These are phyloP conservation scores for Ariolimax columbianus DNA, from an alignment of 2,888 invertebrate species.

Conservation along the genomic window DNA sequence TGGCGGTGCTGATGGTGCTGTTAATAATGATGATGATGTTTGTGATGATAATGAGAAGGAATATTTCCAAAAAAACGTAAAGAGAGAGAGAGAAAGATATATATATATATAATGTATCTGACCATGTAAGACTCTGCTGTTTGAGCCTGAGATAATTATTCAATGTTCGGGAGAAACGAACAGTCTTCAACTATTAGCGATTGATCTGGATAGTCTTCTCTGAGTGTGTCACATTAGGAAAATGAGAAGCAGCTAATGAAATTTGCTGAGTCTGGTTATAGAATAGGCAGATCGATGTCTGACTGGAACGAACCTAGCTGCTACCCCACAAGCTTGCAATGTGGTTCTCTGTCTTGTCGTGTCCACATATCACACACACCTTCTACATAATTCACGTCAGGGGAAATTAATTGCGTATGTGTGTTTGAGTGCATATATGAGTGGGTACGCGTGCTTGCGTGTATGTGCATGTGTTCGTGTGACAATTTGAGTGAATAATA, in stretches of 20 bases:
- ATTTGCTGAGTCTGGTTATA: background rate
- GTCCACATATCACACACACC: background rate
- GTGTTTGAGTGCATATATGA: too few relatives aligned
- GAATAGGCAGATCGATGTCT: background rate
- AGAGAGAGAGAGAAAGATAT: too few relatives aligned
- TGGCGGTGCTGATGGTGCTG: background rate
- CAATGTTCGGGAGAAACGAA: background rate
- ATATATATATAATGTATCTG: too few relatives aligned
- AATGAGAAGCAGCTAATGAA: background rate
- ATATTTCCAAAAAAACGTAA: too few relatives aligned
- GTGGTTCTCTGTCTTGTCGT: background rate
- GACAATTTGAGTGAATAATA: too few relatives aligned
- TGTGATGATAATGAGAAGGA: background rate
- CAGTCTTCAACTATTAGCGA: background rate
- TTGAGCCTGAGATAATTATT: background rate
- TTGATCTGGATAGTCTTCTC: background rate
- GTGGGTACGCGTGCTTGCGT: too few relatives aligned
- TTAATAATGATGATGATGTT: background rate
- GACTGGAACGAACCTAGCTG: background rate
- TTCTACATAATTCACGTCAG: too few relatives aligned
- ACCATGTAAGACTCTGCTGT: background rate
- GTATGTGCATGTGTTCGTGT: too few relatives aligned
- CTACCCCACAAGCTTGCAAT: background rate
- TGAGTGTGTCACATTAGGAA: background rate
- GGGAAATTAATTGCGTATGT: too few relatives aligned